phyloP scores from a whole-genome alignment of 37 sponge, comb jelly and placozoan species.

The Hormiphora californensis region DNA sequence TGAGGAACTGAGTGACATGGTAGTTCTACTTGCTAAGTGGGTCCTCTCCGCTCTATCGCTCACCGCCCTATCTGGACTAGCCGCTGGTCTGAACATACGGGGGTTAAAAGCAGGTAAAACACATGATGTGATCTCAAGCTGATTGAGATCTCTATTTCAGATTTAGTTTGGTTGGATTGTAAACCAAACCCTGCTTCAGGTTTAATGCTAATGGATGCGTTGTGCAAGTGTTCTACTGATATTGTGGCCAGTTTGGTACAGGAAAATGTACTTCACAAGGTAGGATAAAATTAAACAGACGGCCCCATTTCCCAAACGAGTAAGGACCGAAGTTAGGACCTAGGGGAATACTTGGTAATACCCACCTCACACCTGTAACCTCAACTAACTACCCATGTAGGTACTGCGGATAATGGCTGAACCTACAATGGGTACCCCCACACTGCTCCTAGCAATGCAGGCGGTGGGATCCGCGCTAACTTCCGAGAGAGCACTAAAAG shows the following conservation, averaged over 20 bases:
- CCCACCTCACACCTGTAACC: too few species aligned
- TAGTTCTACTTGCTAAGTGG: constrained; percentile 31
- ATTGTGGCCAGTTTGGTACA: constrained; percentile 18
- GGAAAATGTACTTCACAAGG: constrained; percentile 43
- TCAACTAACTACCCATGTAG: too few species aligned
- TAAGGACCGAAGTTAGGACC: too few species aligned
- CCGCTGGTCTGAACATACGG: constrained; percentile 26
- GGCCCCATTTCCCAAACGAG: too few species aligned
- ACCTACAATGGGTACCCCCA: constrained; percentile 31
- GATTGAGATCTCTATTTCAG: too few species aligned
- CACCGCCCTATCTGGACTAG: constrained; percentile 34
- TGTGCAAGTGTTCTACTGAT: constrained; percentile 34
- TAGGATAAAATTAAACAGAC: too few species aligned
- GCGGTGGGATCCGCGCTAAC: constrained; percentile 23
- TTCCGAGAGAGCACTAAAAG: constrained; percentile 37
- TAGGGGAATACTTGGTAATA: too few species aligned
- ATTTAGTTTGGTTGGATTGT: too few species aligned
- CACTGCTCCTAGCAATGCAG: neutral
- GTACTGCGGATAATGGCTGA: neutral
- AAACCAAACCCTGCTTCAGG: constrained; percentile 5
- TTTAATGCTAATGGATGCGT: constrained; percentile 39
- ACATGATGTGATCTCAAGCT: too few species aligned
- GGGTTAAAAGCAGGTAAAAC: constrained; percentile 38
- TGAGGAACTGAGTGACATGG: constrained; percentile 23
- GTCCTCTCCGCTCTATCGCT: constrained; percentile 50